Conservation (phyloP, 1,140 invertebrate genomes). For the Diachasma alloeum region DNA sequence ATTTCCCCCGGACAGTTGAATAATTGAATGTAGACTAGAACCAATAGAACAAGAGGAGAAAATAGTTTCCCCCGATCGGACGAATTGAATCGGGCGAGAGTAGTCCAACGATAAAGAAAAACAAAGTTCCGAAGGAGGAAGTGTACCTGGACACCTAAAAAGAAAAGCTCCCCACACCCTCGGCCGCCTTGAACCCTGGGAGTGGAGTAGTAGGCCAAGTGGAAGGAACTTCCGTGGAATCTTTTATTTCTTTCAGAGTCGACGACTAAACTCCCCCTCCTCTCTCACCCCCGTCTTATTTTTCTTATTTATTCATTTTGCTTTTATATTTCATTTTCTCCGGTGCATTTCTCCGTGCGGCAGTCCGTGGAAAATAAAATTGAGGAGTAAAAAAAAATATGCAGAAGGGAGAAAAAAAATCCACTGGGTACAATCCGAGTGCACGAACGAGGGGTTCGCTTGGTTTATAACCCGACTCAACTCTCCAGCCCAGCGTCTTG, state of each 20-base stretch:
- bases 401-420: neutral
- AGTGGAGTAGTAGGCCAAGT: slow-evolving; percentile 63
- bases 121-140: slow-evolving; percentile 53
- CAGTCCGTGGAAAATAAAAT: neutral
- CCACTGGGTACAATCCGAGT: neutral
- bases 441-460: neutral
- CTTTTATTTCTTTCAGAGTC: slow-evolving; percentile 51
- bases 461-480: slow-evolving; percentile 4
- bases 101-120: slow-evolving; percentile 39
- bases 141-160: slow-evolving; percentile 50
- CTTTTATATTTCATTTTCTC: slow-evolving; percentile 12
- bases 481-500: neutral
- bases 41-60: neutral
- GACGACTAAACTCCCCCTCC: slow-evolving; percentile 39
- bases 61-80: no score
- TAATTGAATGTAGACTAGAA: no score
- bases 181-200: slow-evolving; percentile 41
- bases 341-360: neutral
- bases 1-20: no score
- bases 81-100: neutral
- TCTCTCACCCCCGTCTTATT: slow-evolving; percentile 5
- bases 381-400: neutral
- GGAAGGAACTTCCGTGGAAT: slow-evolving; percentile 51
- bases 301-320: slow-evolving; percentile 25
- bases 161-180: slow-evolving; percentile 47